Percentiles rank a stretch among this genome's conserved stretches.
Conservation (phyloP, 1,140 invertebrate species). For the Drosophila oshimai region DNA sequence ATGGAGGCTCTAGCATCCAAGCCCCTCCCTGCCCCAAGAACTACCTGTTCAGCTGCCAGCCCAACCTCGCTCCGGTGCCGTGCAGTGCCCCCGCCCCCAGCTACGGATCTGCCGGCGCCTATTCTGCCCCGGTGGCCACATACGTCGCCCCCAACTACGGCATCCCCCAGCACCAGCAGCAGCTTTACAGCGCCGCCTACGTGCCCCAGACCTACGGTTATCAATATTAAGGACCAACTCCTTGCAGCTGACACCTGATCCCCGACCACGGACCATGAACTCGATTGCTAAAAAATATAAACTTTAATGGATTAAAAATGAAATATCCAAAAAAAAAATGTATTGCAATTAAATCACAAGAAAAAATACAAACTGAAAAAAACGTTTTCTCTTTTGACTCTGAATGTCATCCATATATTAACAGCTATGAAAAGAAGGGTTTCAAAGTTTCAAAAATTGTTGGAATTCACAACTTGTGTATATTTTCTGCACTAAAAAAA, state of each 20-base stretch:
- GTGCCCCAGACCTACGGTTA: conserved; percentile 50
- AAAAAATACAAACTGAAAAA: neutral
- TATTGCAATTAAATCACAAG: conserved; percentile 29
- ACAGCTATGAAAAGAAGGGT: too few species aligned
- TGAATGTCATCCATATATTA: too few species aligned
- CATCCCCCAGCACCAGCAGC: conserved; percentile 61
- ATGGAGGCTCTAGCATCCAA: conserved; percentile 59
- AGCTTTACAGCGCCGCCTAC: conserved; percentile 45
- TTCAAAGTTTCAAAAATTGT: too few species aligned
- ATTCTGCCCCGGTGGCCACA: conserved; percentile 61
- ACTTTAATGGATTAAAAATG: conserved; percentile 1
- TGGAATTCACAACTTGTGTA: too few species aligned
- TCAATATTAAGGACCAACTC: conserved; percentile 37
- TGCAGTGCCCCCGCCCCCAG: conserved; percentile 57
- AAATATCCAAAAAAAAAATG: conserved; percentile 51
- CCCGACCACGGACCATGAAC: conserved; percentile 4
- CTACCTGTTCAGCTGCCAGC: conserved; percentile 79
- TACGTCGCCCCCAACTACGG: conserved; percentile 61
- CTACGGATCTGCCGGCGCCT: conserved; percentile 70
- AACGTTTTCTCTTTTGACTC: too few species aligned
- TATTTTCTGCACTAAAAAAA: too few species aligned
- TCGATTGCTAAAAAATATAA: conserved; percentile 24
- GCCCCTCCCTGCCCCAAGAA: conserved; percentile 75
- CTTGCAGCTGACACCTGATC: neutral
- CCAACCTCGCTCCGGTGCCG: conserved; percentile 70